Conservation (phyloP, 2,888 invertebrate genomes). For the Thymelicus sylvestris region DNA sequence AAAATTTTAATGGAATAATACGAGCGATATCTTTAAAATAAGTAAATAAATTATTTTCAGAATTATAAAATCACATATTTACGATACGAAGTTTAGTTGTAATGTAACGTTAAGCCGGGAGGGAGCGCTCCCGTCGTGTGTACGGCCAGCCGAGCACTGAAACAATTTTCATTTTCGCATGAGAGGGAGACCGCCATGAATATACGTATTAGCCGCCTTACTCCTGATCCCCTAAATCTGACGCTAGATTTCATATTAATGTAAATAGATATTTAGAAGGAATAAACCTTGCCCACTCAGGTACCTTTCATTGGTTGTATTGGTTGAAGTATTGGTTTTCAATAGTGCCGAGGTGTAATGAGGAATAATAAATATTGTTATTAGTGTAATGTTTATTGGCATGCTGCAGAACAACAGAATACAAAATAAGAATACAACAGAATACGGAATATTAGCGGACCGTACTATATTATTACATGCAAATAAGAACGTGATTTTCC, state of each 20-base stretch:
- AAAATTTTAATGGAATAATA: background rate
- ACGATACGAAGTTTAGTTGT: conserved; percentile 25
- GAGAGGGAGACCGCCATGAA: conserved; percentile 9
- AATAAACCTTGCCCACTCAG: background rate
- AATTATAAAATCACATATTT: conserved; percentile 15
- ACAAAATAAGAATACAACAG: too few relatives aligned
- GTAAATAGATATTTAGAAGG: conserved; percentile 9
- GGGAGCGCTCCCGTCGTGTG: conserved; percentile 17
- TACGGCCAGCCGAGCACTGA: conserved; percentile 17
- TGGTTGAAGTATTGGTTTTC: background rate
- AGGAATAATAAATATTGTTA: background rate
- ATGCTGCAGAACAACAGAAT: background rate
- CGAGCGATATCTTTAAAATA: background rate
- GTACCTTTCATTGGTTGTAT: too few relatives aligned
- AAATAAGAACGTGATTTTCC: conserved; percentile 6
- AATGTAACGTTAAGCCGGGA: background rate
- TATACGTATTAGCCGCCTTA: conserved; percentile 9
- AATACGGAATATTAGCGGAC: background rate
- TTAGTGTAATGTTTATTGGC: background rate
- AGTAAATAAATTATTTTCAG: background rate
- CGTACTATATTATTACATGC: conserved; percentile 8
- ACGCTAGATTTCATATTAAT: conserved; percentile 23
- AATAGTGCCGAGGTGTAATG: background rate
- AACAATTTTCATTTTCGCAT: conserved; percentile 17
- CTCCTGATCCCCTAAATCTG: conserved; percentile 17